Evolutionary conservation across 1,140 invertebrate genomes (phyloP), one percentile per base, ranked within the genome.

Genomic region (Drosophila navojoa): DNA sequence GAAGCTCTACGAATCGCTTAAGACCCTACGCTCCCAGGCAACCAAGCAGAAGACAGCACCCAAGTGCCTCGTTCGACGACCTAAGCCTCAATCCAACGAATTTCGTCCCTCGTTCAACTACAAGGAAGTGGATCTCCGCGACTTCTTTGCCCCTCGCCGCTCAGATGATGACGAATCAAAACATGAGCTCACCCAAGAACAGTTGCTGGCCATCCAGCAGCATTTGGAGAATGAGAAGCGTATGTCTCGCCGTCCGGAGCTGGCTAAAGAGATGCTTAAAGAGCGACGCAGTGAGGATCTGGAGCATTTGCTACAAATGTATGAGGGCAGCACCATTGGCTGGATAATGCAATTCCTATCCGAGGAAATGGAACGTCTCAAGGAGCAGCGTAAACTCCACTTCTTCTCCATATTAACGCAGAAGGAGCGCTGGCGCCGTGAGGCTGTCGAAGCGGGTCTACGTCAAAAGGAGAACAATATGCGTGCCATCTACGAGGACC

Each of bases 311-410:
- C 19, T 92, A 35, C 62, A 74, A 19, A 71, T 74, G n/a, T 89
- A 89, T 19, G 91, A 91, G 38, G 89, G 86, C 27, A 71, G 49
- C 27, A 82, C 74, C n/a, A 79, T 91, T 3, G 90, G 91, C 3
- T 90, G 79, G 81, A 59, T 90, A 10, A 86, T 92, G 85, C 76
- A 90, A 27, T 92, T 92, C 44, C 63, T 92, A 0, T 60, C 75
- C 68, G 96, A 96, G 90, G 95, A 96, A 93, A 91, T 96, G 76
- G 87, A 93, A 35, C 93, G 95, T 32, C 90, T 96, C 6, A 91
- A 95, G 59, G 95, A 96, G 62, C 95, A 96, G 90, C 91, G 95
- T 2, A 93, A 93, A 71, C 93, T 95, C 5, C 95, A 96, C 77
- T 95, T 95, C 10, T 94, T 95, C 73, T 93, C 94, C 19, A 93